Base-by-base conservation (phyloP, 2,888 invertebrate species). In the Aleiodes alternator region DNA sequence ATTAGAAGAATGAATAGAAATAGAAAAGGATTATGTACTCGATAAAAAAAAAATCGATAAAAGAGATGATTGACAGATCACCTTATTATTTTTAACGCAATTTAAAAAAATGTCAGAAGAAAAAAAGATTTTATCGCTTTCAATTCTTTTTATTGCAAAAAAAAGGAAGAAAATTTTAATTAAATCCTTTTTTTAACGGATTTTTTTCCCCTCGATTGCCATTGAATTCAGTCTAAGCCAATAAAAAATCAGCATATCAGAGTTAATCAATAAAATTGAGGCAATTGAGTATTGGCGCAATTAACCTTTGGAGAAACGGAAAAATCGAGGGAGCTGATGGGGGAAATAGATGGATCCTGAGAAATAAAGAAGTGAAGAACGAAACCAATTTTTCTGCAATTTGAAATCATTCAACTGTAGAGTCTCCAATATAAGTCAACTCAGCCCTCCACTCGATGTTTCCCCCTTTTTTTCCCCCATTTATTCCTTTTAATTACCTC, bases 321-420 rank as follows among this genome's bases (percentile, higher is more conserved):
- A 43, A 34, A 43, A 43, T 11, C 43, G 43, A 43, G 43, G 34
- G 31, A 59, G 31, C 23, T 59, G 38, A 61, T 61, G 43, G 43
- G 23, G 23, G 2, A 2, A 23, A 23, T 61, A 38, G 34, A 43
- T 34, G 3, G 12, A 6, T 16, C 14, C 14, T 31, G 43, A 43
- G 43, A 9, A 43, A 43, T 14, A 14, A 38, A 64, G 48, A 64
- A 23, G 9, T 23, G 43, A 14, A 55, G 55, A 55, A 64, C 48
- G 9, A 9, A 64, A 48, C 16, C 64, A 64, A 64, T 64, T 64
- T 64, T 64, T 64, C 64, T 43, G 34, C 43, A 48, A 64, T 64
- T 59, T 48, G 16, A 48, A 48, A 16, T 14, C 43, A 64, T 14
- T 48, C 48, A 38, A 11, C 16, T 43, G 64, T 16, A 48, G 4